These are phyloP conservation scores for Latrodectus geometricus DNA, from an alignment of 1,140 invertebrate genomes.

Conservation along the genomic window DNA sequence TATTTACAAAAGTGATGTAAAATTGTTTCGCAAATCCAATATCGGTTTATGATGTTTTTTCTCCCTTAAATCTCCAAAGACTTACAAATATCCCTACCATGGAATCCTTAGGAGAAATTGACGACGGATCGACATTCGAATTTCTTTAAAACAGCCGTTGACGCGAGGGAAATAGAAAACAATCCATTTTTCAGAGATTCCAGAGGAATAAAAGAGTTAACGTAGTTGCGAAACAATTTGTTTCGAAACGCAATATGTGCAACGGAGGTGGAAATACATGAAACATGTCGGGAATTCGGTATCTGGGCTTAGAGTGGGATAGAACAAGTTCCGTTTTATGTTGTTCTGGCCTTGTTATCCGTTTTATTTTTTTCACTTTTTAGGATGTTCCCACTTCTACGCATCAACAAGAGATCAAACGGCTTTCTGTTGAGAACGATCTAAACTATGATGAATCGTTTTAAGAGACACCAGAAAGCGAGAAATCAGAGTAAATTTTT, in stretches of 20 bases:
- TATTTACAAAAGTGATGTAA: background rate
- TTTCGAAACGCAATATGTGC: slow-evolving; percentile 6
- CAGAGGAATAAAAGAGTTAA: background rate
- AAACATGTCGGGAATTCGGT: slow-evolving; percentile 33
- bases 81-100: background rate
- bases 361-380: background rate
- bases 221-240: slow-evolving; percentile 19
- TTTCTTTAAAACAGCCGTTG: background rate
- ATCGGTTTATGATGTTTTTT: background rate
- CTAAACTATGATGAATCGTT: slow-evolving; percentile 47
- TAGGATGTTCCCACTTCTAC: background rate
- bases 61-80: background rate
- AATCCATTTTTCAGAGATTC: slow-evolving; percentile 44
- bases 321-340: slow-evolving; percentile 29
- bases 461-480: background rate
- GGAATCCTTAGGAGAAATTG: background rate
- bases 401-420: slow-evolving; percentile 28
- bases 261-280: background rate
- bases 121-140: background rate
- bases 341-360: slow-evolving; percentile 9
- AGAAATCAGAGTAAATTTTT: slow-evolving; percentile 20
- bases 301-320: background rate
- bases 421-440: slow-evolving; percentile 20
- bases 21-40: background rate
- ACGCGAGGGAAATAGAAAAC: background rate